These are phyloP conservation scores for Rhinolophus sinicus DNA, from an alignment of 2,113 vertebrate genomes.

Conservation along the genomic window DNA sequence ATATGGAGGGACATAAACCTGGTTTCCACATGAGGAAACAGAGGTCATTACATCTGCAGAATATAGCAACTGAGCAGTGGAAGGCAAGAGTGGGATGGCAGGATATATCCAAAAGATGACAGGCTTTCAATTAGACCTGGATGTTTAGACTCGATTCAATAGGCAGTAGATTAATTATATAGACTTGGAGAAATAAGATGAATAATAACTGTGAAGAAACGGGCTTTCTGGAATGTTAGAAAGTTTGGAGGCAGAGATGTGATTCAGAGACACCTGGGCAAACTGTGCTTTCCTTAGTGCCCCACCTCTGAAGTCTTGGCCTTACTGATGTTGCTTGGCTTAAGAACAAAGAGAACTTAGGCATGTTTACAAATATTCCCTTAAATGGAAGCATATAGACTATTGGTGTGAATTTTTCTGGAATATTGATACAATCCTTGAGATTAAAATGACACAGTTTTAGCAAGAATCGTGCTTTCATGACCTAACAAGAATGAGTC, in stretches of 20 bases:
- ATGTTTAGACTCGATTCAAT: neutral
- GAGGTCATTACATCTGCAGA: neutral
- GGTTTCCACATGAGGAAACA: neutral
- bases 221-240: neutral
- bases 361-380: neutral
- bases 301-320: neutral
- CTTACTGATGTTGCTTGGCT: neutral
- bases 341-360: neutral
- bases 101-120: neutral
- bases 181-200: neutral
- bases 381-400: neutral
- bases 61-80: neutral
- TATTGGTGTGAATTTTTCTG: slow-evolving; percentile 21
- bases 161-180: neutral
- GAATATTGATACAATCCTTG: neutral
- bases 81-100: neutral
- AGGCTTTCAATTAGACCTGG: neutral
- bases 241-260: neutral
- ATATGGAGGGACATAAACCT: neutral
- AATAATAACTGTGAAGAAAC: neutral
- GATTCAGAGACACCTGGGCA: neutral
- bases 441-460: neutral
- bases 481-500: neutral
- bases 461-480: slow-evolving; percentile 25
- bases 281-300: neutral